Evolutionary conservation across 2,113 vertebrate genomes (phyloP).

Genomic region (Ammodytes dubius): DNA sequence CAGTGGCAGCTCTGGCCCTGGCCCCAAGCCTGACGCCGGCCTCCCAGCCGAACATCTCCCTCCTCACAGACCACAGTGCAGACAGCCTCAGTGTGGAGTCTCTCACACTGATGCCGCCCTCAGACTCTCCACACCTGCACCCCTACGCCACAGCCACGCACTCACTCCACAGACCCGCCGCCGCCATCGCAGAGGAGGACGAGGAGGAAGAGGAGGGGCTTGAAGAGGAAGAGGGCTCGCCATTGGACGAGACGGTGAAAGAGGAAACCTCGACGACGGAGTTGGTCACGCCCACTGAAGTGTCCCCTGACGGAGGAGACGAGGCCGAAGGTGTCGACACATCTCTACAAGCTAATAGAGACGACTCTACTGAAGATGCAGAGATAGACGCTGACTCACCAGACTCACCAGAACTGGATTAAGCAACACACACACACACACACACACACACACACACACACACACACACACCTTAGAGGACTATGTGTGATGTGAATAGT

Average conservation of each 20-base stretch:
- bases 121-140: slow-evolving; percentile 89
- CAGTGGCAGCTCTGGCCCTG: slow-evolving; percentile 76
- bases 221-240: slow-evolving; percentile 32
- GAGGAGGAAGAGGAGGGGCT: slow-evolving; percentile 27
- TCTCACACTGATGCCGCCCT: slow-evolving; percentile 92
- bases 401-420: slow-evolving; percentile 77
- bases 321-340: slow-evolving; percentile 24
- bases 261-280: slow-evolving; percentile 57
- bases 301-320: slow-evolving; percentile 18
- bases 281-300: slow-evolving; percentile 56
- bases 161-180: slow-evolving; percentile 56
- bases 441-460: slow-evolving; percentile 28
- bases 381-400: slow-evolving; percentile 47
- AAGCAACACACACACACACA: slow-evolving; percentile 26
- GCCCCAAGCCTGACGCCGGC: slow-evolving; percentile 96
- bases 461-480: slow-evolving; percentile 21
- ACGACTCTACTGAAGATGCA: slow-evolving; percentile 23
- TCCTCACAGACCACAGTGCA: slow-evolving; percentile 88
- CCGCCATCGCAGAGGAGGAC: slow-evolving; percentile 63
- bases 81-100: slow-evolving; percentile 93
- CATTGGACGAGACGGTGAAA: slow-evolving; percentile 42
- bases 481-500: slow-evolving; percentile 21
- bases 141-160: slow-evolving; percentile 80
- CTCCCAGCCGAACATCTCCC: slow-evolving; percentile 94
- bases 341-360: not conserved